Conservation (phyloP, 2,888 invertebrate genomes). For the Brachynemurus nebulosus region DNA sequence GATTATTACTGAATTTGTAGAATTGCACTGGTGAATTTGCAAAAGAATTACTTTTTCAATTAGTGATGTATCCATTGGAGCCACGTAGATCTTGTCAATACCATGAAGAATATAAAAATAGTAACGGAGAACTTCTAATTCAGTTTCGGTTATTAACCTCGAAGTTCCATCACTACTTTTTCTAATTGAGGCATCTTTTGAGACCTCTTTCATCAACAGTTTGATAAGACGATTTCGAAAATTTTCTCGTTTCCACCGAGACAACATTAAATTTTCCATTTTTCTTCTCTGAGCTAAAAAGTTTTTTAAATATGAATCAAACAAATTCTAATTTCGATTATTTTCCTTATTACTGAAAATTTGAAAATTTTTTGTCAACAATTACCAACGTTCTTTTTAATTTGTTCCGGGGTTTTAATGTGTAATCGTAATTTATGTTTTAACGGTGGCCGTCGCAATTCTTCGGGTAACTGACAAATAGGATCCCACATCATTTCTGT, state of each 20-base stretch:
- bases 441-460: background rate
- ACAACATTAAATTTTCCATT: conserved; percentile 15
- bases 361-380: no score
- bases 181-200: conserved; percentile 25
- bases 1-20: background rate
- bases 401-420: background rate
- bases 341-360: no score
- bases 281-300: background rate
- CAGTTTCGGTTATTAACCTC: conserved; percentile 43
- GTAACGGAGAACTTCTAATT: conserved; percentile 62
- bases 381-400: no score
- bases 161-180: conserved; percentile 32
- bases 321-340: background rate
- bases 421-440: background rate
- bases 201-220: conserved; percentile 39
- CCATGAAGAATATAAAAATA: conserved; percentile 85
- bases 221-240: conserved; percentile 68
- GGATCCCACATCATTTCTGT: no score
- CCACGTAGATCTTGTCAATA: conserved; percentile 78
- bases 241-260: conserved; percentile 63
- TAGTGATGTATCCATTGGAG: conserved; percentile 63
- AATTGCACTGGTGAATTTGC: background rate
- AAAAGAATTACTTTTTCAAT: conserved; percentile 39
- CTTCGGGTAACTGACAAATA: background rate
- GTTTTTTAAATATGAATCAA: no score